Percentiles rank a stretch among this genome's conserved stretches.
These are phyloP conservation scores for Morone saxatilis DNA, from an alignment of 2,113 vertebrate species.

Conservation along the genomic window DNA sequence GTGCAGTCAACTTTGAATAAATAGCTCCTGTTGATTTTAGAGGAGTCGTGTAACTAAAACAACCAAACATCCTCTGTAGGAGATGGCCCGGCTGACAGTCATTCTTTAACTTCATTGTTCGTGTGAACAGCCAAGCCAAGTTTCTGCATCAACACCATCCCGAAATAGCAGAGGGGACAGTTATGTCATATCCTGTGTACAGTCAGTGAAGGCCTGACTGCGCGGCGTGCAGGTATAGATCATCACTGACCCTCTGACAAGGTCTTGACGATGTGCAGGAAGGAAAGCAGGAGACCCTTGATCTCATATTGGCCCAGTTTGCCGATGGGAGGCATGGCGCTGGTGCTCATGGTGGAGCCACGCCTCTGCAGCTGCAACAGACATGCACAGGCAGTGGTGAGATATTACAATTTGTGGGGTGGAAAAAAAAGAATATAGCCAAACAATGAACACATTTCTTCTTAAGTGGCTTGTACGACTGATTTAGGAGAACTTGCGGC, in stretches of 20 bases:
- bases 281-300: conserved; percentile 92
- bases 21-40: not conserved
- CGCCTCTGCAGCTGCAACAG: conserved; percentile 72
- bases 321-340: conserved; percentile 82
- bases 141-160: not conserved
- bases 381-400: not conserved
- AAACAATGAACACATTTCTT: no score
- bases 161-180: not conserved
- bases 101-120: not conserved
- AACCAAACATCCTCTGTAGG: not conserved
- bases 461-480: no score
- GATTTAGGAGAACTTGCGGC: no score
- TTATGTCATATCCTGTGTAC: not conserved
- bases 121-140: not conserved
- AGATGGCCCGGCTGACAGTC: not conserved
- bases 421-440: no score
- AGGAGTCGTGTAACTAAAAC: not conserved
- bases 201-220: not conserved
- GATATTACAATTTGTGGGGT: no score
- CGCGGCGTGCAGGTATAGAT: not conserved
- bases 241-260: conserved; percentile 92
- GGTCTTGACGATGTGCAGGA: conserved; percentile 92
- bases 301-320: conserved; percentile 93
- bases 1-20: not conserved
- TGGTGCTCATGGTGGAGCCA: conserved; percentile 85